Conservation (phyloP, 2,797 vertebrate genomes). For the Naso thynnoides region DNA sequence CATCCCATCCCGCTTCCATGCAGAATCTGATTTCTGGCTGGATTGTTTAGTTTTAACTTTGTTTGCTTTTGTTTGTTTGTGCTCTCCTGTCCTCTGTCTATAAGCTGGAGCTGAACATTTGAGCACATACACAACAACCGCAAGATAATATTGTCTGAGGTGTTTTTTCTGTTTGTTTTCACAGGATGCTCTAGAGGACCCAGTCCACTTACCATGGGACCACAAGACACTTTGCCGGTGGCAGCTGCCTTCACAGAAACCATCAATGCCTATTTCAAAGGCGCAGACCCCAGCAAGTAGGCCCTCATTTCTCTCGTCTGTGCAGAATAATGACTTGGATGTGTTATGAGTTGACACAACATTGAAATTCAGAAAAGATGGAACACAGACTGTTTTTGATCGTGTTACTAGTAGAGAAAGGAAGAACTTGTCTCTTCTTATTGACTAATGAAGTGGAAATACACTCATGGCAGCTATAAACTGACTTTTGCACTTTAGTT, state of each 20-base stretch:
- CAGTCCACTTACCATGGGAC: constrained; percentile 97
- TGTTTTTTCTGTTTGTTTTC: constrained; percentile 26
- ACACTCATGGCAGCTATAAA: neutral
- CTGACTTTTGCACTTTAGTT: neutral
- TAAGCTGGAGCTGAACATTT: constrained; percentile 7
- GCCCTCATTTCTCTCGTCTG: constrained; percentile 17
- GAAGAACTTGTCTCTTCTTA: neutral
- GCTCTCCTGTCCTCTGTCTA: neutral
- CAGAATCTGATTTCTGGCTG: constrained; percentile 16
- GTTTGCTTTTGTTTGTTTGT: constrained; percentile 4
- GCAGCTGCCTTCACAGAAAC: constrained; percentile 99
- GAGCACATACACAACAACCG: neutral
- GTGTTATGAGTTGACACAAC: neutral
- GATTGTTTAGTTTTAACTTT: constrained; percentile 16
- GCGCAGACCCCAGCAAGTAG: constrained; percentile 98
- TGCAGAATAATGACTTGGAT: neutral
- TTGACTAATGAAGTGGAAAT: neutral
- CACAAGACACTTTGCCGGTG: constrained; percentile 97
- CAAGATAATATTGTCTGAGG: neutral
- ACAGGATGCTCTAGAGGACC: constrained; percentile 96
- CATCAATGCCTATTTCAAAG: constrained; percentile 98
- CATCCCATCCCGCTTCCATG: constrained; percentile 36
- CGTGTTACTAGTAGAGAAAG: neutral
- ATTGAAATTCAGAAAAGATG: neutral
- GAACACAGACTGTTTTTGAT: neutral